Evolutionary conservation across 2,797 vertebrate genomes (phyloP), one percentile per base, ranked within the genome.

Genomic region (Hozukius guyotensis): DNA sequence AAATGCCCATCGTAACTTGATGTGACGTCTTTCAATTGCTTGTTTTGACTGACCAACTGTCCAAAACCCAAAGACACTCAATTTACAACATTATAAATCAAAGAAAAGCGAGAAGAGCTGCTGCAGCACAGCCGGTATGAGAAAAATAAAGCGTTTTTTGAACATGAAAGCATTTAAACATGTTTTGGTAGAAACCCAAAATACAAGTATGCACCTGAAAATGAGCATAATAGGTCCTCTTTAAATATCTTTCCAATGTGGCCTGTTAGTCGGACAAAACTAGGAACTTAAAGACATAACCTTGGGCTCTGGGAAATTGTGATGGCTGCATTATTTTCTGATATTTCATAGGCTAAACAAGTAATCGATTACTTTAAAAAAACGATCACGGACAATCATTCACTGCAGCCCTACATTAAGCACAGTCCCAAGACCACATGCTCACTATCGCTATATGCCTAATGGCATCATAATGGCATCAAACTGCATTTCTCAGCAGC

Each of bases 401-500:
- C 14, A 29, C 32, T 65, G n/a, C 32, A 20, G 46, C 16, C 18
- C 8, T 10, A 78, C 29, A 73, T 34, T 20, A 22, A 24, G 59
- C 4, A 16, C 2, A 4, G 25, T 42, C 20, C 20, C 6, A 9
- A 56, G 57, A 4, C 31, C 12, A 36, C 16, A 20, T 16, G 60
- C 27, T 31, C 8, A 32, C n/a, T 14, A 74, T 34, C 2, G 2
- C 31, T 64, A 2, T 27, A 42, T 13, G 24, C 22, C 52, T 73
- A 68, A 64, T 61, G n/a, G 52, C 62, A 59, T 66, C 24, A 4
- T 31, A 75, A 75, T 27, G 12, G 10, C 82, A 69, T 80, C 42
- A 78, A 38, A 68, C 24, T 49, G 27, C 59, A 38, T 16, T 74
- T 75, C 69, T 76, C 78, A 61, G 77, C 63, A 75, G 46, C 7